Base-by-base conservation (phyloP, 2,113 vertebrate species). In the rabbit (Oryctolagus cuniculus) region DNA sequence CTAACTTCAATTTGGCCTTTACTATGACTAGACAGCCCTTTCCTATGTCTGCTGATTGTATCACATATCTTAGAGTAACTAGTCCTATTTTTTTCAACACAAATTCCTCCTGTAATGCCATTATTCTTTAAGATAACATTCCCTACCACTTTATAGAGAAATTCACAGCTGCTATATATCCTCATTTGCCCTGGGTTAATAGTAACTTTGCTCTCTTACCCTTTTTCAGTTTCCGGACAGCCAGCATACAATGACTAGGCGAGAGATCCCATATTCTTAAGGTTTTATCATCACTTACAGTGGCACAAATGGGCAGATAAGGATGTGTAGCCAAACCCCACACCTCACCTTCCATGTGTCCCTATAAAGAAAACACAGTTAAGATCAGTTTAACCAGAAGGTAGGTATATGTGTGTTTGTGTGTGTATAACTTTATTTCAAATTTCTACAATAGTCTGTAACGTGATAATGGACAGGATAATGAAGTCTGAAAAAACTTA, bases 211-310 rank as follows among this genome's bases (percentile, higher is more conserved):
- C 2, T 63, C 92, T 97, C 98, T 98, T 99, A 99, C 99, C 99
- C 98, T 99, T 99, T 96, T 99, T 99, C 97, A 99, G 98, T 98
- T 99, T 99, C 98, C 99, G 99, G 97, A 99, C 99, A 73, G 99
- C 99, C 97, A 99, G 98, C 99, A 99, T 99, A 98, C 99, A 99
- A 97, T 99, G 99, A 98, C 99, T 99, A 96, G 99, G 99, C 82
- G 99, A 99, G 67, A 99, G 99, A 98, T 99, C 99, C 99, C 99
- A 99, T 98, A 99, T 99, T 98, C 99, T 99, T 97, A 99, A 98
- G 86, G 99, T 99, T 98, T 99, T 99, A 98, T 99, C 99, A 97
- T 99, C 99, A 95, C 99, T 99, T 97, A 99, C 99, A 93, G 99
- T 99, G 98, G 99, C 99, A 98, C 99, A 99, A 97, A 99, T 99